phyloP scores from a whole-genome alignment of 2,888 invertebrate species.

The Drosophila melanocephala region DNA sequence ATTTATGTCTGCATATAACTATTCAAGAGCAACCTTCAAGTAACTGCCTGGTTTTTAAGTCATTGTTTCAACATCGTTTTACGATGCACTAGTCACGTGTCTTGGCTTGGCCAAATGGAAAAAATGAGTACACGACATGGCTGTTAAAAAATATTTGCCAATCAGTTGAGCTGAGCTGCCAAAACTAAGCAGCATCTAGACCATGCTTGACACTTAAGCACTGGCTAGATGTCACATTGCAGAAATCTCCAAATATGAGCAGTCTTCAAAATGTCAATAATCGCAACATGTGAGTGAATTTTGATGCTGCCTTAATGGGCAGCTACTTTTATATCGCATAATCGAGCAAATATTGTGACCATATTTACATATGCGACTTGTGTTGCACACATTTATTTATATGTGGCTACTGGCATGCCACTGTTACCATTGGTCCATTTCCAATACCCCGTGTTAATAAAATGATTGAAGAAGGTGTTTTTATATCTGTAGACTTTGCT shows the following conservation, averaged over 20 bases:
- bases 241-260: conserved; percentile 3
- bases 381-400: conserved; percentile 13
- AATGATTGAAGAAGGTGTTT: neutral
- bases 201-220: conserved; percentile 19
- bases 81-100: conserved; percentile 54
- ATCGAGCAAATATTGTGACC: conserved; percentile 35
- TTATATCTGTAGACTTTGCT: neutral
- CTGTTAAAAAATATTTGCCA: conserved; percentile 39
- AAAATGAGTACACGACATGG: conserved; percentile 45
- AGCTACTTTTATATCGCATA: conserved; percentile 47
- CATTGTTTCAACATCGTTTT: conserved; percentile 32
- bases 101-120: conserved; percentile 15
- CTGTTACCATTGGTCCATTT: conserved; percentile 21
- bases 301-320: conserved; percentile 34
- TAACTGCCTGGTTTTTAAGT: conserved; percentile 6
- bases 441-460: neutral
- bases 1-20: neutral
- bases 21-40: conserved; percentile 3
- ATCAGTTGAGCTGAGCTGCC: conserved; percentile 15
- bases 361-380: conserved; percentile 39
- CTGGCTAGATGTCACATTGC: conserved; percentile 13
- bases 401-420: conserved; percentile 24
- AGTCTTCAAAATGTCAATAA: conserved; percentile 40
- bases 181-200: conserved; percentile 10
- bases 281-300: conserved; percentile 47